Evolutionary conservation across 2,113 vertebrate genomes (phyloP).

Genomic region (Indicator maculatus): DNA sequence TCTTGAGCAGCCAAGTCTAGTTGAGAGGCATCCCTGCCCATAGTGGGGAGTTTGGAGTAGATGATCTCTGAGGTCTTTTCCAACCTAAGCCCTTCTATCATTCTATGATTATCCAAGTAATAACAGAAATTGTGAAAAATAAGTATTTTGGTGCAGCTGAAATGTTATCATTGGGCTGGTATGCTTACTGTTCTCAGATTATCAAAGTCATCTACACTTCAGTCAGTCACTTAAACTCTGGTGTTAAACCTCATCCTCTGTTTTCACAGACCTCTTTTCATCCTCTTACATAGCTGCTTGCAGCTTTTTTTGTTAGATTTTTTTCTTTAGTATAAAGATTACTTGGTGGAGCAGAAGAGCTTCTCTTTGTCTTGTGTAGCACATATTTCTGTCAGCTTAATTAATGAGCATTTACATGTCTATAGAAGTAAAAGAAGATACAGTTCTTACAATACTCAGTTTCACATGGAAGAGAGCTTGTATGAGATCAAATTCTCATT

Average conservation of each 20-base stretch:
- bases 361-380: neutral
- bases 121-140: neutral
- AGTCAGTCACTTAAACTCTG: neutral
- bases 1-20: too few relatives aligned
- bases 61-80: too few relatives aligned
- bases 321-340: neutral
- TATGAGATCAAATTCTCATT: neutral
- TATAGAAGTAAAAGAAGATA: neutral
- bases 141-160: neutral
- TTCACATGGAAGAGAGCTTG: neutral
- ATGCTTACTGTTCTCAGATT: neutral
- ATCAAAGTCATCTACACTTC: neutral
- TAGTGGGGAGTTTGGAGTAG: too few relatives aligned
- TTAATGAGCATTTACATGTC: neutral
- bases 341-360: neutral
- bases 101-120: neutral
- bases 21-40: too few relatives aligned
- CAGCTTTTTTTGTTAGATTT: neutral
- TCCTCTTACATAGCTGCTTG: neutral
- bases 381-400: neutral
- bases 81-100: too few relatives aligned
- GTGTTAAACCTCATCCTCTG: neutral
- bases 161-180: neutral
- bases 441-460: neutral
- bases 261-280: neutral